Base-by-base conservation (phyloP, 2,888 invertebrate genomes). In the Xanthostigma xanthostigma region DNA sequence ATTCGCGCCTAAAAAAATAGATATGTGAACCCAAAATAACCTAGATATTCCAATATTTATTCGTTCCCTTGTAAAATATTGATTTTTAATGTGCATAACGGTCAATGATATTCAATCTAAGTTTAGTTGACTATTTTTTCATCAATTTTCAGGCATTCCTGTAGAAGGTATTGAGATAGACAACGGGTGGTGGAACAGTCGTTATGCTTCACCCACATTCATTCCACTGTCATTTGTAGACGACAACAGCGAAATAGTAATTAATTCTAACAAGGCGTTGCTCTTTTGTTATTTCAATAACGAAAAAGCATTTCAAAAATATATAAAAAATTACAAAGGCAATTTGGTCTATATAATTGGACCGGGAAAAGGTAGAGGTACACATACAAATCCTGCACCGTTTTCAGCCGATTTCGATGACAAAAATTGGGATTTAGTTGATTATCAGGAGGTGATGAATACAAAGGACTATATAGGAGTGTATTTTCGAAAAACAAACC, bases 211-310 rank as follows among this genome's bases (percentile, higher is more conserved):
- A 14, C 80, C 80, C 2, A 71, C 73, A 48, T 89, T 88, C 59
- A 78, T 85, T 51, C 71, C 77, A 3, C 69, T 83, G 35, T 71
- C 74, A 51, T 76, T 78, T 58, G 72, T 75, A 0, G 62, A 71
- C 2, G 61, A 65, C 8, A 53, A 56, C 27, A 27, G 27, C 13
- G 51, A 59, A 36, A 59, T 73, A 46, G 64, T 79, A 2, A 61
- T 67, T 35, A 59, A 64, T 9, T 55, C 64, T 11, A 64, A 71
- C 40, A 74, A 74, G 49, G 82, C 83, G 0, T 59, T 88, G 46
- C 60, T 89, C 44, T 89, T 89, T 62, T 89, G 87, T 60, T 89
- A 89, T 58, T 90, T 89, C 58, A 89, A 88, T 59, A 77, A 84
- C 58, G 72, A 77, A 8, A 55, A 59, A 1, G 84, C 84, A 17